Evolutionary conservation across 2,888 invertebrate species (phyloP).

Genomic region (Campaea margaritaria): DNA sequence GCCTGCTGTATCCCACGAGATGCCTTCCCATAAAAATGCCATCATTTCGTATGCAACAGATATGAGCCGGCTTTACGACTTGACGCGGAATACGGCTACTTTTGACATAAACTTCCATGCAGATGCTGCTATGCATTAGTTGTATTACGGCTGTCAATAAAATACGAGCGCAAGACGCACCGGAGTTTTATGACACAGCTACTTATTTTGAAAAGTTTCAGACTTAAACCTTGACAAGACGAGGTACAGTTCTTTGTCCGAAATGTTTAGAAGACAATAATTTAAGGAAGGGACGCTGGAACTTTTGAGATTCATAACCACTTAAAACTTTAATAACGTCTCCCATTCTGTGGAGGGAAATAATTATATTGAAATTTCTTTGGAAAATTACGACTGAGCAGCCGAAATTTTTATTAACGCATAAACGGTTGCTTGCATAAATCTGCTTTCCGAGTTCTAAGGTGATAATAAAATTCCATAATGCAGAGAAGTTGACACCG

Average conservation of each 20-base stretch:
- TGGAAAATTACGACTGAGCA: constrained; percentile 8
- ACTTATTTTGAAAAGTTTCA: constrained; percentile 28
- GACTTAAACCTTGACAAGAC: constrained; percentile 3
- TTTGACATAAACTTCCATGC: constrained; percentile 46
- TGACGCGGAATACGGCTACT: constrained; percentile 38
- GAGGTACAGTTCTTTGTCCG: constrained; percentile 1
- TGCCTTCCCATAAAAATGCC: constrained; percentile 71
- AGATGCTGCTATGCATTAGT: constrained; percentile 46
- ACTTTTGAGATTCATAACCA: constrained; percentile 39
- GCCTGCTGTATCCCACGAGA: constrained; percentile 58
- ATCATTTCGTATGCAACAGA: constrained; percentile 75
- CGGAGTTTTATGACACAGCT: constrained; percentile 22
- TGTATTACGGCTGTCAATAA: constrained; percentile 31
- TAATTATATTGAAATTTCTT: constrained; percentile 30
- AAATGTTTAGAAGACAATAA: constrained; percentile 27
- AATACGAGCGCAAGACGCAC: constrained; percentile 30
- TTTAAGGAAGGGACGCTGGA: constrained; percentile 22
- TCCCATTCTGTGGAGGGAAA: constrained; percentile 27
- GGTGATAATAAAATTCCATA: constrained; percentile 67
- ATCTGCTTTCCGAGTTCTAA: constrained; percentile 56
- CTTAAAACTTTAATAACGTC: constrained; percentile 37
- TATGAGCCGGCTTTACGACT: constrained; percentile 54
- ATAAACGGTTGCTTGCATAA: constrained; percentile 39
- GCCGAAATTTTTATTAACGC: constrained; percentile 22
- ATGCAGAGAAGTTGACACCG: constrained; percentile 62